Evolutionary conservation across 2,797 vertebrate species (phyloP).

Genomic region (Tragelaphus oryx): DNA sequence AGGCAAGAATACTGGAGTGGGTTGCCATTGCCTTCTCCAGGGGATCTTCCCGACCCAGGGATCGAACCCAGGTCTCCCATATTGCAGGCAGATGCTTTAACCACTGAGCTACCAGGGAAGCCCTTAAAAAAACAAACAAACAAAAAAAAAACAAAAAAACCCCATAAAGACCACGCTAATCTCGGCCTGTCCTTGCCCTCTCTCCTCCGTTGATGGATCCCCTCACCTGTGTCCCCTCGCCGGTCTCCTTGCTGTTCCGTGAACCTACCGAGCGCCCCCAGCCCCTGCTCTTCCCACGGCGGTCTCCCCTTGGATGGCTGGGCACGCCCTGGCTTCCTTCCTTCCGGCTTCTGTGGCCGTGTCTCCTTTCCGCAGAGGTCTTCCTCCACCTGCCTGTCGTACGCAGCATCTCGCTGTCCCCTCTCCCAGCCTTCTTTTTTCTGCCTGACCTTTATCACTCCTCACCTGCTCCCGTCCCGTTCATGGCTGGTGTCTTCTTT

Average conservation of each 20-base stretch:
- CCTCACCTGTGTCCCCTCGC: too few species aligned
- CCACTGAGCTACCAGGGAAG: not conserved
- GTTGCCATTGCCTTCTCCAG: not conserved
- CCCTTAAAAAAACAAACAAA: too few species aligned
- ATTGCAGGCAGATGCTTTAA: too few species aligned
- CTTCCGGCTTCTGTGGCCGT: not conserved
- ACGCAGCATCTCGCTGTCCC: not conserved
- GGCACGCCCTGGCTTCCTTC: not conserved
- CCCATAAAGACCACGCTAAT: not conserved
- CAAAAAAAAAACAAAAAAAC: not conserved
- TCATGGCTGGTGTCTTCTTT: not conserved
- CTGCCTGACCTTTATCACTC: too few species aligned
- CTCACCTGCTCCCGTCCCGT: not conserved
- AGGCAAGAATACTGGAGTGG: not conserved
- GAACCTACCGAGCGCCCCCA: too few species aligned
- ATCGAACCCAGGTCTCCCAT: too few species aligned
- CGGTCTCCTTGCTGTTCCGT: not conserved
- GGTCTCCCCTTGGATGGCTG: not conserved
- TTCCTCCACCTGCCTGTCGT: not conserved
- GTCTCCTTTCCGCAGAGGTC: not conserved
- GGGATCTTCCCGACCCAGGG: not conserved
- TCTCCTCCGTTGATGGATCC: not conserved
- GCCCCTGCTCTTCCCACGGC: not conserved
- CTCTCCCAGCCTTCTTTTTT: not conserved
- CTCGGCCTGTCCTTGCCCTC: not conserved